Conservation (phyloP, 2,797 vertebrate species). For the Lagorchestes hirsutus region DNA sequence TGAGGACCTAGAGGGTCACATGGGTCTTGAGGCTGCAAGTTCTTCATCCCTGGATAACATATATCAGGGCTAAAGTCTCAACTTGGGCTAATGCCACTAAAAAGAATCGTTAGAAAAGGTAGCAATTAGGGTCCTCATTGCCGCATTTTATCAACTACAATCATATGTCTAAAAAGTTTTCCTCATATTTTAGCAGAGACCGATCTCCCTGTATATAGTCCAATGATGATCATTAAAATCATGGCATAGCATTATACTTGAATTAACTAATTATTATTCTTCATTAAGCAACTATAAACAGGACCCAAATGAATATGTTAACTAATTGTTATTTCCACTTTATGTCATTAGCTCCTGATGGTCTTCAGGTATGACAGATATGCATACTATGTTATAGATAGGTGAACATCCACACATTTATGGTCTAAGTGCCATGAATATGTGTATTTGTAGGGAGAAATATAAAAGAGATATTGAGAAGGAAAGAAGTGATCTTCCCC, state of each 20-base stretch:
- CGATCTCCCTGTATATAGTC: conserved; percentile 44
- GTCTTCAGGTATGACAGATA: not conserved
- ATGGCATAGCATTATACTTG: conserved; percentile 31
- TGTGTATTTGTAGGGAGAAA: not conserved
- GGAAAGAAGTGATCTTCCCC: not conserved
- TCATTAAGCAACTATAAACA: not conserved
- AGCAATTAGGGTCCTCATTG: not conserved
- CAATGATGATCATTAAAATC: conserved; percentile 39
- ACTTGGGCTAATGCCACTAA: conserved; percentile 11
- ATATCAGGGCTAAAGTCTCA: conserved; percentile 2
- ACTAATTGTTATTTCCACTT: conserved; percentile 23
- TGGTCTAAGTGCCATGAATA: conserved; percentile 17
- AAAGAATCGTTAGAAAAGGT: not conserved
- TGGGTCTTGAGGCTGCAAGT: too few relatives aligned
- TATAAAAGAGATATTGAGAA: not conserved
- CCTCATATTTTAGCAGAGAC: not conserved
- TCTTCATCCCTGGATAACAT: not conserved
- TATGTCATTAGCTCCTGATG: not conserved
- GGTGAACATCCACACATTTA: not conserved
- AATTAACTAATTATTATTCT: conserved; percentile 18
- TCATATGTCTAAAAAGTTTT: not conserved
- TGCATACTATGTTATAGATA: not conserved
- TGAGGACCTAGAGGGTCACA: too few relatives aligned
- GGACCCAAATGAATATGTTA: not conserved
- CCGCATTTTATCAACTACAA: not conserved